A percentile compares a stretch with the other conserved stretches of the same genome.
Evolutionary conservation across 2,113 vertebrate genomes (phyloP).

Genomic region (Cyanoramphus novaezelandiae): DNA sequence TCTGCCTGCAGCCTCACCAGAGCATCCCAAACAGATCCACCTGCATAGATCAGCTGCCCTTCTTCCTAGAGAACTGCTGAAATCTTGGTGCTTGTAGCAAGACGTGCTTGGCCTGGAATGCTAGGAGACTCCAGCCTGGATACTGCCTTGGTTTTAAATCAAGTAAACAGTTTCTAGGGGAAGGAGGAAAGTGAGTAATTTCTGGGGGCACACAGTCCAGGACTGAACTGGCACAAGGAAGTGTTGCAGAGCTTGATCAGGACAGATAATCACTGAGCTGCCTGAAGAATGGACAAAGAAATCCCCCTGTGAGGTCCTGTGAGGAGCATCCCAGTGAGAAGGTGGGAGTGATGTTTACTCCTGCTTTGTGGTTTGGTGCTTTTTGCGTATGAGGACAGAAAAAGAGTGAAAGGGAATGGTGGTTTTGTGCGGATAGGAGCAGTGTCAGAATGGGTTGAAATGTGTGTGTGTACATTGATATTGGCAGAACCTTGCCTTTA

Average conservation of each 20-base stretch:
- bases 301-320: neutral
- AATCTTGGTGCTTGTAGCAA: conserved; percentile 10
- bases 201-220: neutral
- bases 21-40: conserved; percentile 34
- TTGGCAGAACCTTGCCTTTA: neutral
- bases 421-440: neutral
- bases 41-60: conserved; percentile 32
- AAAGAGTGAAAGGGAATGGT: neutral
- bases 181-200: neutral
- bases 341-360: neutral
- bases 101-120: neutral
- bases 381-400: rapidly evolving
- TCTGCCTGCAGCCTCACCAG: conserved; percentile 17
- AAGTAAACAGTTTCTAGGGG: neutral
- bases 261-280: neutral
- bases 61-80: conserved; percentile 26
- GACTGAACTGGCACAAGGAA: neutral
- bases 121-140: neutral
- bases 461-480: rapidly evolving
- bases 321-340: neutral
- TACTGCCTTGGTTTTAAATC: neutral
- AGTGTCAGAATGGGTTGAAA: neutral
- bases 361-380: neutral
- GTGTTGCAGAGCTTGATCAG: neutral
- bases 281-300: neutral